Evolutionary conservation across 2,113 vertebrate genomes (phyloP), one percentile per base, ranked within the genome.

Genomic region (Paramisgurnus dabryanus): DNA sequence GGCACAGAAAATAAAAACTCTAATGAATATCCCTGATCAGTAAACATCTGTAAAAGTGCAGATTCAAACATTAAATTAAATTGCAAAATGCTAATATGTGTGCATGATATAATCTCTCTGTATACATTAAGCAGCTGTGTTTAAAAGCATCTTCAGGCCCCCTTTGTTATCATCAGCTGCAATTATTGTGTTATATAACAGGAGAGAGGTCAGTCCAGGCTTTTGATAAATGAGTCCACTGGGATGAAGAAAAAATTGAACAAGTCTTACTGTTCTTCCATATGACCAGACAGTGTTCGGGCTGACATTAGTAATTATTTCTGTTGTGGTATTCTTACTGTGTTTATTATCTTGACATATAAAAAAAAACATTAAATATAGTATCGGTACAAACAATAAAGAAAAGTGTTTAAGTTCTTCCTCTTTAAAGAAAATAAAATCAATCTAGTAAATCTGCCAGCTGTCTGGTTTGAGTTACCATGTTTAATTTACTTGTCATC

Each of bases 11-110:
- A 82, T 88, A 72, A 63, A 18, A 5, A 67, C 83, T 6, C 85
- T 84, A 85, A 64, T 82, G 67, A 77, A 88, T 50, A 84, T 77
- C 22, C 60, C n/a, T 18, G 55, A 79, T 8, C 43, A 87, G 45
- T 88, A 18, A 58, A 18, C 6, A 58, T 58, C 27, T 34, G 7
- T 58, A 18, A 91, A 64, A 84, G 18, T 50, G 10, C 58, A 40
- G 13, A 8, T 66, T 22, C 5, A 11, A 71, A 78, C 6, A 58
- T 66, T 45, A 76, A 75, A 75, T 15, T 34, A 41, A 77, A 75
- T 18, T 8, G 3, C 39, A 69, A n/a, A 71, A 43, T 66, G 15
- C 49, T 43, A 13, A 47, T 10, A 12, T 27, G 41, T 63, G n/a
- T 63, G 2, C 1, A 6, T 13, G 55, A 22, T 40, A 22, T 43